These are phyloP conservation scores for Poeciliopsis presidionis DNA, from an alignment of 2,797 vertebrate species.

Conservation along the genomic window DNA sequence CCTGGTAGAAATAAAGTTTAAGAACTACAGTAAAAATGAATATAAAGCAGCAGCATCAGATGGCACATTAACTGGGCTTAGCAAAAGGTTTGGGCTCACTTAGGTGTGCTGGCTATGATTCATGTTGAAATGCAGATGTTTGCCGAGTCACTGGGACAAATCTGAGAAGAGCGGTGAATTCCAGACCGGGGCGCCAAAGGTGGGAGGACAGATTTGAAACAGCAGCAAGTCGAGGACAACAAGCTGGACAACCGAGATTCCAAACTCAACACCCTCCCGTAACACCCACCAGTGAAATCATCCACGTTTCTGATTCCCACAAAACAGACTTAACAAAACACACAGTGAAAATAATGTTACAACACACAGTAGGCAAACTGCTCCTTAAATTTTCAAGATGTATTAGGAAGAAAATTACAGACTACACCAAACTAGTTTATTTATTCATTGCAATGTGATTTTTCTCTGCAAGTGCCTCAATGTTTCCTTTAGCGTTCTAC, in stretches of 20 bases:
- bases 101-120: constrained; percentile 16
- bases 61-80: constrained; percentile 1
- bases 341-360: constrained; percentile 54
- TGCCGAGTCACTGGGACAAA: constrained; percentile 62
- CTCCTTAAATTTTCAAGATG: constrained; percentile 55
- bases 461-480: constrained; percentile 69
- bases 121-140: constrained; percentile 45
- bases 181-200: constrained; percentile 66
- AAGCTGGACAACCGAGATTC: constrained; percentile 67
- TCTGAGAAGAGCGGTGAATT: constrained; percentile 60
- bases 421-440: constrained; percentile 52
- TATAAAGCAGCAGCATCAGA: not conserved
- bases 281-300: constrained; percentile 62
- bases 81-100: constrained; percentile 17
- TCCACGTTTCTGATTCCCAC: constrained; percentile 60
- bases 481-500: constrained; percentile 58
- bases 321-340: constrained; percentile 56
- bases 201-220: constrained; percentile 73
- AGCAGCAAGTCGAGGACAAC: constrained; percentile 57
- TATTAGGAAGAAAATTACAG: constrained; percentile 67
- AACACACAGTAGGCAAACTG: constrained; percentile 39
- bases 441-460: constrained; percentile 59
- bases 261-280: constrained; percentile 67
- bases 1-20: not conserved
- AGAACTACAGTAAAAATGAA: constrained; percentile 4